Base-by-base conservation (phyloP, 2,113 vertebrate species). In the Melanerpes aurifrons region DNA sequence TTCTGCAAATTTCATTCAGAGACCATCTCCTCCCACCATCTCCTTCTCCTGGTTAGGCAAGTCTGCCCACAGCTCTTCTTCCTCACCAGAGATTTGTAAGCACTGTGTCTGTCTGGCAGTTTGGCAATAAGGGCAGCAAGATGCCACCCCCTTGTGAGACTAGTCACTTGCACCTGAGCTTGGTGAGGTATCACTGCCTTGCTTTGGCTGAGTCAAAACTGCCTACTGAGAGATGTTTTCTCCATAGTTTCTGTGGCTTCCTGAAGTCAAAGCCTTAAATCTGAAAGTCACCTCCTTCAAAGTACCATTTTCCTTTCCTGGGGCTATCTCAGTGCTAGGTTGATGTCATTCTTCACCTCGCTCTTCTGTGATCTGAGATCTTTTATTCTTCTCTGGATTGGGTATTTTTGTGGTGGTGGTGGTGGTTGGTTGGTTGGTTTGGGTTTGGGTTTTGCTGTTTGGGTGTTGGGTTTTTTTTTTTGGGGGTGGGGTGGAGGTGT, bases 1-100 rank as follows among this genome's bases (percentile, higher is more conserved):
- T 78, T 83, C 58, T 81, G 70, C 69, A 85, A 45, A 63, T 84
- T 94, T 90, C 80, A 63, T 88, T 62, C 86, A 69, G 69, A 58
- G 48, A 69, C 57, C 54, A 62, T 57, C 47, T 87, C n/a, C 22
- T 80, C 57, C 68, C 19, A 43, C 63, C 15, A 5, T 47, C 79
- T 94, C 59, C 56, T 87, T 82, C 37, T 29, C n/a, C 13, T 80
- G 64, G 47, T 37, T 75, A 88, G 80, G 48, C 31, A 86, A 81
- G 66, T 63, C 62, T 88, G 73, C 58, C 50, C 77, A 77, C 67
- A 79, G 66, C n/a, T 56, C n/a, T 70, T 63, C 56, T 63, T 59
- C n/a, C 79, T 86, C 7, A 0, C n/a, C 47, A 74, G 28, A 69
- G 37, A 53, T 35, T 77, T 45, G 2, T 9, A 76, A 67, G 63